Evolutionary conservation across 2,797 vertebrate species (phyloP).

Genomic region (Poeciliopsis infans): DNA sequence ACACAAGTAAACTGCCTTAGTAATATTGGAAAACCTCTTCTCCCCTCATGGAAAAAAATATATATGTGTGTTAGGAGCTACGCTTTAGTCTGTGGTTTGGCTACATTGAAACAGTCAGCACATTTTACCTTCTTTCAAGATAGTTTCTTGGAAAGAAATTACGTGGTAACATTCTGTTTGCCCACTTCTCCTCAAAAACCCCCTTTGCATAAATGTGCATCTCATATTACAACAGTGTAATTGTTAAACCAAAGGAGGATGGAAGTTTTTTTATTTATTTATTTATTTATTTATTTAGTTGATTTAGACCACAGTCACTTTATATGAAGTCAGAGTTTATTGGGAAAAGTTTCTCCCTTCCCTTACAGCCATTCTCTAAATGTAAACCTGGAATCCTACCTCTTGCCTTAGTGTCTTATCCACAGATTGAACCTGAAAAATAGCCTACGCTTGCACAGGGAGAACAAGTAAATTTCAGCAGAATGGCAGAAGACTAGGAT

Average conservation of each 20-base stretch:
- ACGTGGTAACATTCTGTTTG: conserved; percentile 55
- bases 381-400: neutral
- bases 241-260: conserved; percentile 18
- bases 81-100: conserved; percentile 58
- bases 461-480: neutral
- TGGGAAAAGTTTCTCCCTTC: neutral
- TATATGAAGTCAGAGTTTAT: neutral
- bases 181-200: conserved; percentile 22
- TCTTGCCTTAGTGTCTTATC: neutral
- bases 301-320: neutral
- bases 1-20: conserved; percentile 22
- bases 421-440: neutral
- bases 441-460: neutral
- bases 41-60: conserved; percentile 42
- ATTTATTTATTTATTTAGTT: neutral
- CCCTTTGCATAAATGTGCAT: conserved; percentile 38
- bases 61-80: conserved; percentile 44
- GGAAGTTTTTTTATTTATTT: too few relatives aligned
- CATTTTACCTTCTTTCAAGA: conserved; percentile 53
- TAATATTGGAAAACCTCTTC: conserved; percentile 36
- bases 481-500: neutral
- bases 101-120: conserved; percentile 67
- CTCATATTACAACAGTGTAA: conserved; percentile 20
- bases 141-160: conserved; percentile 45
- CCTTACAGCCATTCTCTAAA: neutral